Evolutionary conservation across 1,140 invertebrate genomes (phyloP).

Genomic region (Mylabris phalerata): DNA sequence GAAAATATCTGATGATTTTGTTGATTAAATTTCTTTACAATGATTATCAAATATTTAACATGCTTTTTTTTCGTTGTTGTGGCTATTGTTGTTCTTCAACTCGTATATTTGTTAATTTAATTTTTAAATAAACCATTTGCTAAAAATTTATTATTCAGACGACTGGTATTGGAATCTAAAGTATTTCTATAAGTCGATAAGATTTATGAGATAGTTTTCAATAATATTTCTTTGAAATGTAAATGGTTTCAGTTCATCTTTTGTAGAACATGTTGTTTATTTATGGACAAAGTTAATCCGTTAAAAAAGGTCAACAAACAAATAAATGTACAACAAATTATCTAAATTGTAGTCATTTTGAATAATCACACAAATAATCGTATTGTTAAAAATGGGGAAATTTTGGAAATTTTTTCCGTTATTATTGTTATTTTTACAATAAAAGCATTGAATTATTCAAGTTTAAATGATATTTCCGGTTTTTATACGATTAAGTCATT

Average conservation of each 20-base stretch:
- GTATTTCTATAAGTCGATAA: slow-evolving; percentile 9
- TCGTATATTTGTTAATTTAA: not conserved
- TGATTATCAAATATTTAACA: not conserved
- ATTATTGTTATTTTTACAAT: slow-evolving; percentile 5
- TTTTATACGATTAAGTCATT: not conserved
- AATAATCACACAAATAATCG: not conserved
- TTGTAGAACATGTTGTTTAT: not conserved
- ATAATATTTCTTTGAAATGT: slow-evolving; percentile 7
- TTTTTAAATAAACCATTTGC: slow-evolving; percentile 1
- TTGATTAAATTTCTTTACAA: slow-evolving; percentile 2
- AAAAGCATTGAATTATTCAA: slow-evolving; percentile 13
- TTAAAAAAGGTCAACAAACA: not conserved
- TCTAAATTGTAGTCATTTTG: not conserved
- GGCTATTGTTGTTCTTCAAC: not conserved
- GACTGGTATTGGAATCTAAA: slow-evolving; percentile 6
- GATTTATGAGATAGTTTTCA: slow-evolving; percentile 10
- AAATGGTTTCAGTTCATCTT: slow-evolving; percentile 1
- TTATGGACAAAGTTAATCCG: not conserved
- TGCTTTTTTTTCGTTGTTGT: too few relatives aligned
- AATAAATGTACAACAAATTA: not conserved
- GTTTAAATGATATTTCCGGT: slow-evolving; percentile 14
- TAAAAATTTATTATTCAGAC: slow-evolving; percentile 9
- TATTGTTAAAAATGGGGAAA: not conserved
- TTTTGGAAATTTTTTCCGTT: not conserved
- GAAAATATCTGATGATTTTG: too few relatives aligned